phyloP scores from a whole-genome alignment of 2,797 vertebrate genomes.

The Spea hammondii region DNA sequence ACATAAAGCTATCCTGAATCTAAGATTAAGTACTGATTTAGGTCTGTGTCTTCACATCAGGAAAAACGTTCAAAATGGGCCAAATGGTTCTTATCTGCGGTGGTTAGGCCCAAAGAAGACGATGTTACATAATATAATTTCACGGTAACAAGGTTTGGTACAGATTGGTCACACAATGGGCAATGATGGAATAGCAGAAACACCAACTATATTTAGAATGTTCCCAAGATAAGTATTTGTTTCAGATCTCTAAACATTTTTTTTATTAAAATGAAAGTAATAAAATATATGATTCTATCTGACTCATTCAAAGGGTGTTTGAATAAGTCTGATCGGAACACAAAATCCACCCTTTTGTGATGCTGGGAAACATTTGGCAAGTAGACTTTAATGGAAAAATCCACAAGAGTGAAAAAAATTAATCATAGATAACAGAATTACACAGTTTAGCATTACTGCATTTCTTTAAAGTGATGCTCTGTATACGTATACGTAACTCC shows the following conservation, averaged over 20 bases:
- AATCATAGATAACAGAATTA: too few species aligned
- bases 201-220: not conserved
- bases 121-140: not conserved
- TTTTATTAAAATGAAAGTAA: slow-evolving; percentile 6
- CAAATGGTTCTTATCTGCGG: too few species aligned
- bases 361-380: not conserved
- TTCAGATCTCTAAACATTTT: slow-evolving; percentile 1
- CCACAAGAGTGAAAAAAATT: not conserved
- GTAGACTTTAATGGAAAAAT: not conserved
- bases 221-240: not conserved
- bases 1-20: too few species aligned
- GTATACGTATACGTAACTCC: too few species aligned
- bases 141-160: not conserved
- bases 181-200: not conserved
- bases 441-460: too few species aligned
- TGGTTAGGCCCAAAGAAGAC: too few species aligned
- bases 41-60: too few species aligned
- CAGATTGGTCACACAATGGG: not conserved
- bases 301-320: not conserved
- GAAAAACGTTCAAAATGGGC: too few species aligned
- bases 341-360: not conserved
- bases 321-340: not conserved
- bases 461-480: too few species aligned
- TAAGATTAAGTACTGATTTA: too few species aligned
- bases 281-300: slow-evolving; percentile 3